These are phyloP conservation scores for Halotydeus destructor DNA, from an alignment of 1,140 invertebrate genomes.

Conservation along the genomic window DNA sequence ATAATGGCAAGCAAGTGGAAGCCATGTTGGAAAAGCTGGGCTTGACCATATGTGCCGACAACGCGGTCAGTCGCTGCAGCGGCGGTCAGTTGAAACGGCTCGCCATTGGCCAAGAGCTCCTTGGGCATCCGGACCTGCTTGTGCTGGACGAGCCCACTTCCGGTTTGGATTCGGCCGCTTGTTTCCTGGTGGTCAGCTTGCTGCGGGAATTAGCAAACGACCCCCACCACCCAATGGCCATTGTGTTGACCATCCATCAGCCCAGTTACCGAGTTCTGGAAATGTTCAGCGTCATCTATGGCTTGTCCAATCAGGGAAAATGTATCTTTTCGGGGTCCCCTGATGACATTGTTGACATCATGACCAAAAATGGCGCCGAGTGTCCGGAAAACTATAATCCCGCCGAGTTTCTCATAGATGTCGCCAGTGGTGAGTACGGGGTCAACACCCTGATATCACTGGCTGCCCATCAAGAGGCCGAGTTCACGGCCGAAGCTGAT, in stretches of 20 bases:
- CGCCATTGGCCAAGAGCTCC: constrained; percentile 74
- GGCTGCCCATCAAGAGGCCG: too few species aligned
- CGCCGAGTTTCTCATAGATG: constrained; percentile 47
- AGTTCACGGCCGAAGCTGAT: too few species aligned
- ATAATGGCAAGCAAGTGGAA: not conserved
- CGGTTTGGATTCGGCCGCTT: constrained; percentile 57
- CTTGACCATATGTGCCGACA: constrained; percentile 11
- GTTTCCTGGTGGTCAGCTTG: constrained; percentile 38
- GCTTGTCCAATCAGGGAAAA: constrained; percentile 6
- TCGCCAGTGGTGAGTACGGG: constrained; percentile 13
- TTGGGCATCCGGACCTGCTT: constrained; percentile 28
- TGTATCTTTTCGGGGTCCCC: constrained; percentile 13
- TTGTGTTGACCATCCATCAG: constrained; percentile 67
- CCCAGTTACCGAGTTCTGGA: constrained; percentile 62
- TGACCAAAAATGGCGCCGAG: constrained; percentile 30
- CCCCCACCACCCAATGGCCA: constrained; percentile 27
- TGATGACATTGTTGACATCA: not conserved
- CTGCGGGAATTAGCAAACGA: constrained; percentile 46
- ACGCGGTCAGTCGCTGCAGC: constrained; percentile 4
- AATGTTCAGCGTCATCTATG: constrained; percentile 45
- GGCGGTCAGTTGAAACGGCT: constrained; percentile 80
- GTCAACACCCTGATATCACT: not conserved
- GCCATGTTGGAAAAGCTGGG: constrained; percentile 8
- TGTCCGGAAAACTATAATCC: constrained; percentile 90
- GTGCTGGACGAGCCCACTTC: constrained; percentile 66